phyloP scores from a whole-genome alignment of 2,113 vertebrate genomes.

The Megaleporinus macrocephalus region DNA sequence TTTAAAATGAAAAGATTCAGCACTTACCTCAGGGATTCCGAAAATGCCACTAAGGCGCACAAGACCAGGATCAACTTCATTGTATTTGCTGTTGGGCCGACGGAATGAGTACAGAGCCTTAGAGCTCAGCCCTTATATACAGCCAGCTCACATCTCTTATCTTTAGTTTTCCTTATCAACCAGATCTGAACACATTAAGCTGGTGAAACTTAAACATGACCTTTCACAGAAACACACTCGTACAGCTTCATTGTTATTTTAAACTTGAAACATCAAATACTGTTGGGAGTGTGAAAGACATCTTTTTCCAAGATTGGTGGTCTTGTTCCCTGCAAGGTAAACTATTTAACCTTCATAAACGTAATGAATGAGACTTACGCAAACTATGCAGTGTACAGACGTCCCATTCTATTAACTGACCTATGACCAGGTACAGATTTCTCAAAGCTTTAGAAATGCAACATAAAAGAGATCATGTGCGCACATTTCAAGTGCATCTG shows the following conservation, averaged over 20 bases:
- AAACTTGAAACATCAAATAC: neutral
- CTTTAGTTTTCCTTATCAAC: neutral
- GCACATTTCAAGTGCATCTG: neutral
- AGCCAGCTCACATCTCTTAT: conserved; percentile 1
- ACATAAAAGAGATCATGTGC: neutral
- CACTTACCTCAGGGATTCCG: conserved; percentile 73
- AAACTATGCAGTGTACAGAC: neutral
- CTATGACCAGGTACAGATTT: neutral
- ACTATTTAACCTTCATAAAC: neutral
- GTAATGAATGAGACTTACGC: neutral
- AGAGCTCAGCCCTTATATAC: conserved; percentile 57
- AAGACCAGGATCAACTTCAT: conserved; percentile 74
- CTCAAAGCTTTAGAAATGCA: neutral
- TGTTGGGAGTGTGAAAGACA: neutral
- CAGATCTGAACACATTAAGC: neutral
- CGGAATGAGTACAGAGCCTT: conserved; percentile 7
- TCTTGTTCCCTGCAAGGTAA: neutral
- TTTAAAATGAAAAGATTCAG: neutral
- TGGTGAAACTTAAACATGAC: neutral
- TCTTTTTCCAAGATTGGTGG: neutral
- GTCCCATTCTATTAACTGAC: neutral
- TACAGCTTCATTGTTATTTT: neutral
- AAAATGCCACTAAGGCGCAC: conserved; percentile 65
- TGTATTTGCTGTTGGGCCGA: conserved; percentile 36
- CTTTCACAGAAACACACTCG: neutral